phyloP scores from a whole-genome alignment of 2,797 vertebrate genomes.

The Danio kyathit region DNA sequence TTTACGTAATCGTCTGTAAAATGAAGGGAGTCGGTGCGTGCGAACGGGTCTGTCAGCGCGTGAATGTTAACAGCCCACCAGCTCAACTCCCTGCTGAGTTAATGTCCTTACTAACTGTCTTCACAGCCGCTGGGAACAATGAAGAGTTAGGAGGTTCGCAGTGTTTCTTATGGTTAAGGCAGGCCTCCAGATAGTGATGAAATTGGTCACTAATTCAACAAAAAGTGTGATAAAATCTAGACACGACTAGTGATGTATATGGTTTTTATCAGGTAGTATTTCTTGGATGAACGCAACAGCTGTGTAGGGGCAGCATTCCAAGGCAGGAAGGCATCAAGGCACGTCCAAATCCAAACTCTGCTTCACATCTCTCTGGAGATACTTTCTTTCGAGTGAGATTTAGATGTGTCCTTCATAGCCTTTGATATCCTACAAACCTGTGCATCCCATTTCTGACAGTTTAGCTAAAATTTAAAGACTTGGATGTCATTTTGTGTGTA shows the following conservation, averaged over 20 bases:
- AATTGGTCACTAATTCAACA: not conserved
- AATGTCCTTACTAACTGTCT: constrained; percentile 37
- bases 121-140: constrained; percentile 18
- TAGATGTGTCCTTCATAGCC: no score
- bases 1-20: constrained; percentile 43
- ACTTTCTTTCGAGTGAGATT: no score
- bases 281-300: no score
- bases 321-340: no score
- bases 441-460: no score
- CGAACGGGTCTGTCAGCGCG: constrained; percentile 28
- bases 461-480: no score
- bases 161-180: not conserved
- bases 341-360: no score
- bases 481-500: no score
- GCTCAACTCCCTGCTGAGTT: constrained; percentile 44
- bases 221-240: not conserved
- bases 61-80: constrained; percentile 50
- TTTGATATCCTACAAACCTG: no score
- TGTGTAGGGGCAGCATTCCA: no score
- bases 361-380: no score
- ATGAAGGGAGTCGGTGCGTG: constrained; percentile 43
- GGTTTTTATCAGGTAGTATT: not conserved
- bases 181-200: not conserved
- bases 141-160: constrained; percentile 23
- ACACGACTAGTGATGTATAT: not conserved